phyloP scores from a whole-genome alignment of 1,140 invertebrate genomes.

The Wiebesia pumilae region DNA sequence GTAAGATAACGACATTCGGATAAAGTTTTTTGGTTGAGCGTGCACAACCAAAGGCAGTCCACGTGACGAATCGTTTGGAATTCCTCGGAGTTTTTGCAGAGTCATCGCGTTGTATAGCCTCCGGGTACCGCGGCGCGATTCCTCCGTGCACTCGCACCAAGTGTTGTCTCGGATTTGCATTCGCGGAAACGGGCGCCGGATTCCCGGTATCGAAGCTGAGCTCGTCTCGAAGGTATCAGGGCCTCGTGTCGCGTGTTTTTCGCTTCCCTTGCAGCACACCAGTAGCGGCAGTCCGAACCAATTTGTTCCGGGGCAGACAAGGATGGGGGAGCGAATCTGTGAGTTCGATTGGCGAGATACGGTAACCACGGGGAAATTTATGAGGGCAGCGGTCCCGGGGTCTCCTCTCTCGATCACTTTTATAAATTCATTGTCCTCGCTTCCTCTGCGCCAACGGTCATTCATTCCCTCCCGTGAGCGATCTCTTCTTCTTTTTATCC shows the following conservation, averaged over 20 bases:
- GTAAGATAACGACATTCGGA: no score
- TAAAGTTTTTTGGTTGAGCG: no score
- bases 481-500: background rate
- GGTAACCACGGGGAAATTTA: background rate
- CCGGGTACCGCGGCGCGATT: background rate
- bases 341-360: background rate
- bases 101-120: background rate
- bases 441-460: background rate
- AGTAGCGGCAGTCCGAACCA: background rate
- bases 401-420: background rate
- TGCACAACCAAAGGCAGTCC: no score
- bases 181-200: background rate
- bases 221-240: no score
- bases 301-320: background rate
- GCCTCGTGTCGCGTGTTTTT: background rate
- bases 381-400: background rate
- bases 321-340: background rate
- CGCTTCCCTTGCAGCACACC: background rate
- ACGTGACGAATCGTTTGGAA: background rate
- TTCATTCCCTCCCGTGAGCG: background rate
- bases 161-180: slow-evolving; percentile 9
- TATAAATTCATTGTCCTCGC: background rate
- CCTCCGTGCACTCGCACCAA: no score
- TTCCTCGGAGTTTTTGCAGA: background rate
- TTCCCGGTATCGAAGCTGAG: background rate